Conservation (phyloP, 2,888 invertebrate species). For the Microlaimidae sp. region DNA sequence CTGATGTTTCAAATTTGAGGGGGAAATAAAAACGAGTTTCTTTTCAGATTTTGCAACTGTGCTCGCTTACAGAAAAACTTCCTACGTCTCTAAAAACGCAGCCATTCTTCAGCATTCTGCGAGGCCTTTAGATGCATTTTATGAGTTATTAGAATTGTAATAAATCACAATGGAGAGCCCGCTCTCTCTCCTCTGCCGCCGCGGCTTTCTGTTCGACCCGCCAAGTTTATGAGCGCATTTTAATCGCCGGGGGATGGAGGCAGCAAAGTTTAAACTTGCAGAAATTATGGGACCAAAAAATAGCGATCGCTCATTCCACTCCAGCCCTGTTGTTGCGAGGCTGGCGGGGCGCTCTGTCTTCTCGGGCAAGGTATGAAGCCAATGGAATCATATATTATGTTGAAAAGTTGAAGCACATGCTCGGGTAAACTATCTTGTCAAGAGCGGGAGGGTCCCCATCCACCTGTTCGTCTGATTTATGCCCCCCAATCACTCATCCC, state of each 20-base stretch:
- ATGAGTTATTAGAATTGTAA: not conserved
- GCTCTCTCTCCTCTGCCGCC: too few relatives aligned
- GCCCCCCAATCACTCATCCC: too few relatives aligned
- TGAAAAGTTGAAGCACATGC: not conserved
- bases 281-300: not conserved
- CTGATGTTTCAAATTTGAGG: too few relatives aligned
- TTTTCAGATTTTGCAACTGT: too few relatives aligned
- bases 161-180: too few relatives aligned
- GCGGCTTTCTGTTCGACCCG: not conserved
- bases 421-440: too few relatives aligned
- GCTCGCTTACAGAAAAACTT: too few relatives aligned
- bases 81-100: not conserved
- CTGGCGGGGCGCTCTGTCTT: too few relatives aligned
- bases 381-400: not conserved
- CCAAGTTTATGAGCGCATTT: not conserved
- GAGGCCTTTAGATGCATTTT: not conserved
- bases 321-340: not conserved
- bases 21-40: too few relatives aligned
- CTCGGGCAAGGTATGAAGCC: not conserved
- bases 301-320: not conserved
- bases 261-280: not conserved
- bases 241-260: not conserved
- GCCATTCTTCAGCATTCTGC: not conserved
- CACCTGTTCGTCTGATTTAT: too few relatives aligned
- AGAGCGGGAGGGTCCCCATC: too few relatives aligned